Percentiles rank a stretch among this genome's conserved stretches.
phyloP scores from a whole-genome alignment of 1,140 invertebrate genomes.

The Nylanderia fulva region DNA sequence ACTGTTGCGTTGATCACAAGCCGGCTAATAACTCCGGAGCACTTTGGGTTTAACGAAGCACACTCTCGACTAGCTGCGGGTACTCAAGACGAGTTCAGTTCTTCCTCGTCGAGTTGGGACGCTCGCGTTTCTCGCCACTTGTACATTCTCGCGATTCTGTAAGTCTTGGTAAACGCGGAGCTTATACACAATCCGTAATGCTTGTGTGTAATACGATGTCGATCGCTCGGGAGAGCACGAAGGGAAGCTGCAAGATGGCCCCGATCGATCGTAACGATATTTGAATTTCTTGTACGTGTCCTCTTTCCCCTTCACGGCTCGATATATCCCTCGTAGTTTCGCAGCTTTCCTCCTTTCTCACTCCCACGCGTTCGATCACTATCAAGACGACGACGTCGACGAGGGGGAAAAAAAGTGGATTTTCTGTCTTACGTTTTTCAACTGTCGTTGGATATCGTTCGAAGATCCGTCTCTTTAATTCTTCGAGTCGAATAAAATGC shows the following conservation, averaged over 20 bases:
- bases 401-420: background rate
- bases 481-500: background rate
- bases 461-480: constrained; percentile 18
- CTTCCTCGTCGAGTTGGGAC: background rate
- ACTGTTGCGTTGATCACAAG: background rate
- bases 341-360: background rate
- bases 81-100: constrained; percentile 1
- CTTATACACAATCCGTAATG: background rate
- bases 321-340: constrained; percentile 51
- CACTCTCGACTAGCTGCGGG: background rate
- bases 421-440: too few relatives aligned
- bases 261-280: constrained; percentile 35
- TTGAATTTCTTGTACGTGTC: constrained; percentile 12
- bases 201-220: background rate
- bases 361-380: background rate
- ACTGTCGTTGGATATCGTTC: background rate
- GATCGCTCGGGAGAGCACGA: constrained; percentile 3
- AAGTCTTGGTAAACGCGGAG: background rate
- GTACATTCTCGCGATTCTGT: background rate
- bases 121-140: background rate
- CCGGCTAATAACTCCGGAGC: background rate
- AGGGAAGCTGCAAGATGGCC: constrained; percentile 22
- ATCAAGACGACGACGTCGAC: background rate
- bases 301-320: background rate
- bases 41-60: background rate